A percentile compares a stretch with the other conserved stretches of the same genome.
Evolutionary conservation across 2,113 vertebrate genomes (phyloP).

Genomic region (Zingel zingel): DNA sequence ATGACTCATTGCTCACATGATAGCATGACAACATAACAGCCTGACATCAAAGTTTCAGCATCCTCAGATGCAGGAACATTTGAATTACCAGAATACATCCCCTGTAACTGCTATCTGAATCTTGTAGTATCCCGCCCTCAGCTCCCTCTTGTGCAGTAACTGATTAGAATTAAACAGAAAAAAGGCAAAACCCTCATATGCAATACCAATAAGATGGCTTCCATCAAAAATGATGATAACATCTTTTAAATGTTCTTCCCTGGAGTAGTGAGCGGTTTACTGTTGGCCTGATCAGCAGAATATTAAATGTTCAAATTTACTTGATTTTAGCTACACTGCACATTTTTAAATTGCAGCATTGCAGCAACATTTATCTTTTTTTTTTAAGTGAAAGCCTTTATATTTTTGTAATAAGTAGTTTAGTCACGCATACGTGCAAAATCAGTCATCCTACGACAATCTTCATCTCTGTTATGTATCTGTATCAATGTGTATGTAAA

Average conservation of each 20-base stretch:
- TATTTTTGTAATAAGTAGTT: conserved; percentile 2
- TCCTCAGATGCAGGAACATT: no score
- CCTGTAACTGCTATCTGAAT: not conserved
- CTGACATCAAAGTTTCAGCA: not conserved
- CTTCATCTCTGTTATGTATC: not conserved
- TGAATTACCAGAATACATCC: not conserved
- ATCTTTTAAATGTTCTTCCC: not conserved
- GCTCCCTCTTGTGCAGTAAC: not conserved
- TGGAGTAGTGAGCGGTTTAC: not conserved
- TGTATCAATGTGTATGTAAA: not conserved
- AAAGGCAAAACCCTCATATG: not conserved
- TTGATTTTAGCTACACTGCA: not conserved
- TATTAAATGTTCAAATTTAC: no score
- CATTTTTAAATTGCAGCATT: not conserved
- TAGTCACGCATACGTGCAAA: not conserved
- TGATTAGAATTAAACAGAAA: not conserved
- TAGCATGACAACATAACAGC: not conserved
- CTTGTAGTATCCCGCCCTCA: not conserved
- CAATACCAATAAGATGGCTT: not conserved
- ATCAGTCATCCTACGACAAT: not conserved
- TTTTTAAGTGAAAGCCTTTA: not conserved
- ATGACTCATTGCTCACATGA: not conserved
- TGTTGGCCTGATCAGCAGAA: not conserved
- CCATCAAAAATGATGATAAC: not conserved
- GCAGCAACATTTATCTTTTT: not conserved